Conservation (phyloP, 2,797 vertebrate species). For the Corythornis leucogaster region DNA sequence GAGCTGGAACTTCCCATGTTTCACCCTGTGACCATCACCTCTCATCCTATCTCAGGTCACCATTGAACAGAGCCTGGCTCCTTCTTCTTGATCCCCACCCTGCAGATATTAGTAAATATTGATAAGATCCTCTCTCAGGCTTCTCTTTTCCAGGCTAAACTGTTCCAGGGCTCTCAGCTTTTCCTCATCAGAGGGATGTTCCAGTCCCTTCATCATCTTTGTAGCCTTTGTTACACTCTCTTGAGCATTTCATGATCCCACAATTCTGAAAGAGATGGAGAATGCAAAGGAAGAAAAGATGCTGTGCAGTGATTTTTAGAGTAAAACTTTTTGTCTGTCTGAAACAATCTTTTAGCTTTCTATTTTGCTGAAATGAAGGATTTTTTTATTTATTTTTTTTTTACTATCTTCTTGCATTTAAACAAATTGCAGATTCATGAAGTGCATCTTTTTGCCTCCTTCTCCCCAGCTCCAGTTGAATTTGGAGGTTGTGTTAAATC, state of each 20-base stretch:
- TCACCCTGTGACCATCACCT: no score
- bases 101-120: no score
- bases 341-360: not conserved
- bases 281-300: not conserved
- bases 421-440: not conserved
- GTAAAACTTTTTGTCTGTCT: not conserved
- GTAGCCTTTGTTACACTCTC: no score
- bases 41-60: no score
- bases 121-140: no score
- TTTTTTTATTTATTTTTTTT: not conserved
- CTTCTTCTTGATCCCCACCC: no score
- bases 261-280: not conserved
- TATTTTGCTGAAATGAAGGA: not conserved
- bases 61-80: no score
- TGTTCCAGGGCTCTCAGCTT: no score
- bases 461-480: not conserved
- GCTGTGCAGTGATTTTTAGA: not conserved
- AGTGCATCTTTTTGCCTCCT: not conserved
- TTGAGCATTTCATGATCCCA: not conserved
- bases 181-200: no score
- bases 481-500: constrained; percentile 9
- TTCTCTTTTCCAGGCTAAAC: no score
- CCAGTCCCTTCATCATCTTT: no score
- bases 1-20: no score
- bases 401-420: not conserved